These are phyloP conservation scores for Camponotus floridanus DNA, from an alignment of 1,140 invertebrate species.

Conservation along the genomic window DNA sequence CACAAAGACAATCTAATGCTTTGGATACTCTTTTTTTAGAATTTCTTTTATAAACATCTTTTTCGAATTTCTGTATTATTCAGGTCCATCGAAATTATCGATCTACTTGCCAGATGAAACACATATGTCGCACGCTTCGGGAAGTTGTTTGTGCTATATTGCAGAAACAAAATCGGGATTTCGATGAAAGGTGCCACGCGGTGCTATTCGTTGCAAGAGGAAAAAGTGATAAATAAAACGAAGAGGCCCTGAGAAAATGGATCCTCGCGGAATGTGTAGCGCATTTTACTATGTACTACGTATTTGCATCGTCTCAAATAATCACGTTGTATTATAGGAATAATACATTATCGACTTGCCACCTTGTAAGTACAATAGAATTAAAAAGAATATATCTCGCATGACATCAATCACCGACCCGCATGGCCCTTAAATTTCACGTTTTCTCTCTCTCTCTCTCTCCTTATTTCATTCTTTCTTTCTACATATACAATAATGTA, in stretches of 20 bases:
- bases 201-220: conserved; percentile 44
- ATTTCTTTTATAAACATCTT: conserved; percentile 6
- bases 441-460: conserved; percentile 17
- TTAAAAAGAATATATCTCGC: conserved; percentile 62
- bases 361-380: conserved; percentile 62
- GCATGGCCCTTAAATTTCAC: conserved; percentile 75
- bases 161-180: conserved; percentile 24
- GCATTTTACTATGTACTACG: conserved; percentile 49
- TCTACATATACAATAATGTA: conserved; percentile 52
- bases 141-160: background rate
- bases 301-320: conserved; percentile 42
- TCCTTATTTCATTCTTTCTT: background rate
- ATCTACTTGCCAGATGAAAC: conserved; percentile 4
- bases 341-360: conserved; percentile 35
- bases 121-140: background rate
- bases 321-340: conserved; percentile 41
- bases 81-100: background rate
- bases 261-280: conserved; percentile 65
- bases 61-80: conserved; percentile 11
- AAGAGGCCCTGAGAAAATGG: conserved; percentile 50
- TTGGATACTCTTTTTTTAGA: background rate
- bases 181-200: conserved; percentile 25
- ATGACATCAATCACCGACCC: conserved; percentile 78
- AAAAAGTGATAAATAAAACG: conserved; percentile 51
- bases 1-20: conserved; percentile 1